Evolutionary conservation across 2,888 invertebrate genomes (phyloP).

Genomic region (Meiosimyza decipiens): DNA sequence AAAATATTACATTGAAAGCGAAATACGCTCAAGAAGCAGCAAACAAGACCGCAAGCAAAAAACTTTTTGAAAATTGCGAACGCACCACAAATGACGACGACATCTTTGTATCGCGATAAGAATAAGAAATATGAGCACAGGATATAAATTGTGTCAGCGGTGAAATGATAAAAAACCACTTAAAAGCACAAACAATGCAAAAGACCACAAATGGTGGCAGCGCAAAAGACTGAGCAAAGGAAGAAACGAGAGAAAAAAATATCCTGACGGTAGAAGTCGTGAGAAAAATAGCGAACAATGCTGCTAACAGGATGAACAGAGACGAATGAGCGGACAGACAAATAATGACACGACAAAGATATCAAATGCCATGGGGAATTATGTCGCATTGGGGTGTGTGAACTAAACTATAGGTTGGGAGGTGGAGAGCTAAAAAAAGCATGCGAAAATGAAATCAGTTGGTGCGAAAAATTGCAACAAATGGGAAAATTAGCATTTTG

Average conservation of each 20-base stretch:
- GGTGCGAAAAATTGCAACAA: too few relatives aligned
- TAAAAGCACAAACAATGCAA: conserved; percentile 59
- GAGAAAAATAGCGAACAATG: neutral
- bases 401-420: too few relatives aligned
- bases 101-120: conserved; percentile 58
- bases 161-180: conserved; percentile 65
- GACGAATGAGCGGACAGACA: neutral
- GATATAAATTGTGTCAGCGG: conserved; percentile 66
- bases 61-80: neutral
- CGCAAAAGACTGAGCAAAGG: conserved; percentile 8
- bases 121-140: conserved; percentile 65
- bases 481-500: too few relatives aligned
- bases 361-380: too few relatives aligned
- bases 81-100: conserved; percentile 46
- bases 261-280: neutral
- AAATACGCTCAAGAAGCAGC: neutral
- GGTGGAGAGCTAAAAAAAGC: too few relatives aligned
- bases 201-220: conserved; percentile 1
- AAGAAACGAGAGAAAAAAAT: neutral
- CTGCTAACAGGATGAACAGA: neutral
- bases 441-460: too few relatives aligned
- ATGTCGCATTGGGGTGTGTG: too few relatives aligned
- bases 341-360: neutral
- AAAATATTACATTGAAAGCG: conserved; percentile 1
- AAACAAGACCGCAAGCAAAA: conserved; percentile 13